Conservation (phyloP, 2,888 invertebrate species). For the Athalia circularis region DNA sequence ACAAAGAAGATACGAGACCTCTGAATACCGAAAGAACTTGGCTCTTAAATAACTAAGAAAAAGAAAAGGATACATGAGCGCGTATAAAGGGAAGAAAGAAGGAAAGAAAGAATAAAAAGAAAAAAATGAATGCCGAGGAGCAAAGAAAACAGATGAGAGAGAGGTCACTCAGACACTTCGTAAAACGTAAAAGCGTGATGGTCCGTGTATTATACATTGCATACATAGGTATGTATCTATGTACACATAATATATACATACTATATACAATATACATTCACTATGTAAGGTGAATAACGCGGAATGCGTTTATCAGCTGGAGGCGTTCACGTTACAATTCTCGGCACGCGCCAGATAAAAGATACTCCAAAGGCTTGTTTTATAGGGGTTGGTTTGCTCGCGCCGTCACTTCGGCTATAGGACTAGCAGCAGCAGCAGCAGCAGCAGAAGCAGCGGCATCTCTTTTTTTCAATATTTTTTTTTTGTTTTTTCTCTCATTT, state of each 20-base stretch:
- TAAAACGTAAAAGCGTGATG: neutral
- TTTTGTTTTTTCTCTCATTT: too few species aligned
- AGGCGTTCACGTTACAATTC: constrained; percentile 35
- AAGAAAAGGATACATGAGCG: constrained; percentile 11
- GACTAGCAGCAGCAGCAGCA: neutral
- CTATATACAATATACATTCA: too few species aligned
- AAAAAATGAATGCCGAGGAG: constrained; percentile 31
- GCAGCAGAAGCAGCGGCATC: too few species aligned
- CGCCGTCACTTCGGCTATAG: constrained; percentile 1
- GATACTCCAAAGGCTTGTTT: constrained; percentile 33
- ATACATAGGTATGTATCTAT: too few species aligned
- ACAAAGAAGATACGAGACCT: neutral
- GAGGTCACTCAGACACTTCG: constrained; percentile 22
- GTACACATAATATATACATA: too few species aligned
- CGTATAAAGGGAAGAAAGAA: neutral
- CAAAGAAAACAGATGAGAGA: constrained; percentile 20
- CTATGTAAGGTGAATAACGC: neutral
- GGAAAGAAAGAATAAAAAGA: constrained; percentile 2
- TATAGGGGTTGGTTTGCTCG: constrained; percentile 21
- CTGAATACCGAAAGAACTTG: neutral
- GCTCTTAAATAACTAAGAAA: constrained; percentile 27
- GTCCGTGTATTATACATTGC: too few species aligned
- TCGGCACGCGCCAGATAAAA: constrained; percentile 39
- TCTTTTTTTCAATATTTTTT: too few species aligned
- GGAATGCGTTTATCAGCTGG: constrained; percentile 40